A percentile compares a stretch with the other conserved stretches of the same genome.
These are phyloP conservation scores for Halictus rubicundus DNA, from an alignment of 1,140 invertebrate genomes.

Conservation along the genomic window DNA sequence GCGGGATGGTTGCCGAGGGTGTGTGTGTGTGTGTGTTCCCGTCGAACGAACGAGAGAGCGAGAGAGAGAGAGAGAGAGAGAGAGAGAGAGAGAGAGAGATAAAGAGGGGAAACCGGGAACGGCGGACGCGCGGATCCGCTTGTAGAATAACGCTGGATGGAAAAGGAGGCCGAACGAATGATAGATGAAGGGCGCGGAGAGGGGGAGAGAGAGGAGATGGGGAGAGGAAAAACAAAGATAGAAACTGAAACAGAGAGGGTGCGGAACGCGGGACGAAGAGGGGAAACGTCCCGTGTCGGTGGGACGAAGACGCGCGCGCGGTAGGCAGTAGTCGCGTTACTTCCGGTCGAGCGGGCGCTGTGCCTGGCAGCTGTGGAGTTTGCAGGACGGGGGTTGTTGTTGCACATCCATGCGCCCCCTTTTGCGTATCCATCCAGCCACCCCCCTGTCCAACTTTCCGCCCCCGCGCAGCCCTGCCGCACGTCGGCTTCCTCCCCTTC, in stretches of 20 bases:
- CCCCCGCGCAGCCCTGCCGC: slow-evolving; percentile 10
- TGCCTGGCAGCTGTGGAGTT: slow-evolving; percentile 80
- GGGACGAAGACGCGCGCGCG: slow-evolving; percentile 70
- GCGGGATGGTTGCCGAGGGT: slow-evolving; percentile 7
- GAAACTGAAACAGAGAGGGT: slow-evolving; percentile 14
- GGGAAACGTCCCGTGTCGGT: slow-evolving; percentile 40
- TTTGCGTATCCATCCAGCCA: slow-evolving; percentile 61
- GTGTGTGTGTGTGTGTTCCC: no score
- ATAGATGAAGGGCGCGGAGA: slow-evolving; percentile 24
- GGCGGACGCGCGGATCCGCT: background rate
- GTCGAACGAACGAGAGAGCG: slow-evolving; percentile 23
- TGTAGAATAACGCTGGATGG: slow-evolving; percentile 23
- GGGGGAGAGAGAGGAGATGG: no score
- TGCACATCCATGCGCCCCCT: slow-evolving; percentile 71
- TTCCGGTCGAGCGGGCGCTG: slow-evolving; percentile 79
- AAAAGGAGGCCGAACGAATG: slow-evolving; percentile 44
- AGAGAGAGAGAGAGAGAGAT: no score
- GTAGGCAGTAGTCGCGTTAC: slow-evolving; percentile 81
- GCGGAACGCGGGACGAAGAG: slow-evolving; percentile 46
- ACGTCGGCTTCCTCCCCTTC: slow-evolving; percentile 31
- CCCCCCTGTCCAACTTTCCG: slow-evolving; percentile 28
- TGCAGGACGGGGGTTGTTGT: slow-evolving; percentile 71
- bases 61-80: no score
- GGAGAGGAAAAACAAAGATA: slow-evolving; percentile 30
- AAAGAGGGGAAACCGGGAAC: background rate